Conservation (phyloP, 2,113 vertebrate species). For the Nettapus auritus region DNA sequence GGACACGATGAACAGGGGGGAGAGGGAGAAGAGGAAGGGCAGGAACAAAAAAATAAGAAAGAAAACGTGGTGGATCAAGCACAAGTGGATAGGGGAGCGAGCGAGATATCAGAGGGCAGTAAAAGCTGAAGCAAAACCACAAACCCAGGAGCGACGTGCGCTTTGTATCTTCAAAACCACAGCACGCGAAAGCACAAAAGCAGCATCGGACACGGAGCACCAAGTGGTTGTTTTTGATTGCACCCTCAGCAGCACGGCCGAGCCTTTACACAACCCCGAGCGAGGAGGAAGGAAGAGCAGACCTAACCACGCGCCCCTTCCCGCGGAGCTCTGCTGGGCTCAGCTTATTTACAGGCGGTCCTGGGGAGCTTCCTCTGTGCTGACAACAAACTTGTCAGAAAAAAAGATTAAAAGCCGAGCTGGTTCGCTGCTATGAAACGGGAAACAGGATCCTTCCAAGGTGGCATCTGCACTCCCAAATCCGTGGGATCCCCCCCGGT, state of each 20-base stretch:
- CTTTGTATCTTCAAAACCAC: not conserved
- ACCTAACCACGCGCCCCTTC: accelerated
- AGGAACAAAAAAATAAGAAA: not conserved
- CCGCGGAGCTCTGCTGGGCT: not conserved
- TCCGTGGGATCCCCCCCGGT: accelerated
- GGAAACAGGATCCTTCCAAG: accelerated
- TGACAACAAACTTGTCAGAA: too few species aligned
- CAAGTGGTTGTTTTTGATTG: accelerated
- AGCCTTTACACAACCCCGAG: not conserved
- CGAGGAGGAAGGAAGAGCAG: not conserved
- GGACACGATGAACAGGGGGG: not conserved
- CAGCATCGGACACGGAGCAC: not conserved
- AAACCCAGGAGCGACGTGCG: not conserved
- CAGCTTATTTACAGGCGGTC: not conserved
- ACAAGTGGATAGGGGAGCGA: not conserved
- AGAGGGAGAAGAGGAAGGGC: not conserved
- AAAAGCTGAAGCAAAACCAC: not conserved
- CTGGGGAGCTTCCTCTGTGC: not conserved
- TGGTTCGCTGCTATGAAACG: accelerated
- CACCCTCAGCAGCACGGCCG: not conserved
- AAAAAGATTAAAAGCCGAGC: not conserved
- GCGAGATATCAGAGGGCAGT: not conserved
- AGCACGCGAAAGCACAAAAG: not conserved
- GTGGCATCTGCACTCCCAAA: not conserved
- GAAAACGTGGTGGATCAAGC: not conserved